Evolutionary conservation across 2,888 invertebrate species (phyloP), one percentile per base, ranked within the genome.

Genomic region (Loripinus fragilis): DNA sequence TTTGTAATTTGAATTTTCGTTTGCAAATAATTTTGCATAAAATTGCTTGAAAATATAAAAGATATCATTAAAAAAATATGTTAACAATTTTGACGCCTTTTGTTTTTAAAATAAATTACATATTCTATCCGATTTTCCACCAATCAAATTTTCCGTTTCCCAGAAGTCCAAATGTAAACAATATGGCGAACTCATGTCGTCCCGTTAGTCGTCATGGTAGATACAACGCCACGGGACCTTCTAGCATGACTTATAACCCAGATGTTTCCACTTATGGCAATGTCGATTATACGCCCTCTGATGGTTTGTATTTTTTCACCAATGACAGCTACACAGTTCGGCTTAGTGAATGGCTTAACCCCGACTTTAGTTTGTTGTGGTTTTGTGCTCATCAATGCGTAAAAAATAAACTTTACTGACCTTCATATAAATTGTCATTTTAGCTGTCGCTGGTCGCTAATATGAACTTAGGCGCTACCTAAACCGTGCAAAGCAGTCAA

Each of bases 171-270:
- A n/a, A n/a, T n/a, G n/a, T 20, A 48, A 52, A 52, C 52, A 67
- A 83, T 75, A 86, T 86, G 87, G 86, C 86, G 77, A 85, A 86
- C 78, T 85, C 85, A 81, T 83, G 83, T 83, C 85, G 86, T 68
- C 85, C 86, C 30, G 86, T 81, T 55, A 86, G 88, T 88, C 88
- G 88, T 71, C 88, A 88, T 88, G 88, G 88, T 70, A 83, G 86
- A 85, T 87, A 87, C 71, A 85, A 88, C 79, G 81, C 83, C 35
- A 76, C 82, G 42, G 78, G 81, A 28, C 75, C 77, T 48, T 69
- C 80, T 25, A 78, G 80, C 73, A 74, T 83, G 28, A 78, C 76
- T 23, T 86, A 86, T 35, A 50, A 71, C 2, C 66, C 76, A 15
- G 82, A 86, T 28, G 55, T 76, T 0, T 70, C 79, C 5, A 52